Conservation (phyloP, 2,888 invertebrate species). For the Hybos culiciformis region DNA sequence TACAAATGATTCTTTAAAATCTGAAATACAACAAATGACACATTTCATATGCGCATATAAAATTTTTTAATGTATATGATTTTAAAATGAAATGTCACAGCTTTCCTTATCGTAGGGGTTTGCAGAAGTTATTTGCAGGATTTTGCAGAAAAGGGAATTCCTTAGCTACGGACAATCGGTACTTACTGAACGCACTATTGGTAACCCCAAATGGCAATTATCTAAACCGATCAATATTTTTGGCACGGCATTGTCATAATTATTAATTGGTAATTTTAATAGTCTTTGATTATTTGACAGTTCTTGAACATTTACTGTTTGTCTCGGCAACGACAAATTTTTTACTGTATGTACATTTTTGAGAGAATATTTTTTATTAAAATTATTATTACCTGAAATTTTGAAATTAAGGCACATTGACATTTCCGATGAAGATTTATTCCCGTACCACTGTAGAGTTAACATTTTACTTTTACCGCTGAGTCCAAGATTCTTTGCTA, state of each 20-base stretch:
- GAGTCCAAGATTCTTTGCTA: constrained; percentile 10
- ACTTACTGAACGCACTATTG: too few relatives aligned
- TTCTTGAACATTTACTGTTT: constrained; percentile 1
- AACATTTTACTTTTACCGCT: constrained; percentile 10
- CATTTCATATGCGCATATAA: too few relatives aligned
- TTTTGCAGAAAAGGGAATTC: too few relatives aligned
- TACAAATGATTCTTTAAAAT: too few relatives aligned
- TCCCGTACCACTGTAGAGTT: constrained; percentile 14
- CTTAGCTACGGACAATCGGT: too few relatives aligned
- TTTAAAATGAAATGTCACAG: too few relatives aligned
- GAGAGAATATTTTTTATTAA: constrained; percentile 8
- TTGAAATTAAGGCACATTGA: constrained; percentile 10
- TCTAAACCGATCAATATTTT: constrained; percentile 5
- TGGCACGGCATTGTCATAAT: constrained; percentile 2
- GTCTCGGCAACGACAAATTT: too few relatives aligned
- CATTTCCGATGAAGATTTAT: constrained; percentile 7
- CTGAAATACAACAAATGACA: too few relatives aligned
- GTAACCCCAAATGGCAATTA: background rate
- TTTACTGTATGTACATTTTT: constrained; percentile 11
- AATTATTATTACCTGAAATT: constrained; percentile 8
- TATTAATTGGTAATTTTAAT: constrained; percentile 4
- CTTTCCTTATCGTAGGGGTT: too few relatives aligned
- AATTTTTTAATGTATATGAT: too few relatives aligned
- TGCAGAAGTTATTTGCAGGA: too few relatives aligned
- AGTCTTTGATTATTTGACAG: background rate